Base-by-base conservation (phyloP, 2,888 invertebrate species). In the Drosophila pseudotalamancana region DNA sequence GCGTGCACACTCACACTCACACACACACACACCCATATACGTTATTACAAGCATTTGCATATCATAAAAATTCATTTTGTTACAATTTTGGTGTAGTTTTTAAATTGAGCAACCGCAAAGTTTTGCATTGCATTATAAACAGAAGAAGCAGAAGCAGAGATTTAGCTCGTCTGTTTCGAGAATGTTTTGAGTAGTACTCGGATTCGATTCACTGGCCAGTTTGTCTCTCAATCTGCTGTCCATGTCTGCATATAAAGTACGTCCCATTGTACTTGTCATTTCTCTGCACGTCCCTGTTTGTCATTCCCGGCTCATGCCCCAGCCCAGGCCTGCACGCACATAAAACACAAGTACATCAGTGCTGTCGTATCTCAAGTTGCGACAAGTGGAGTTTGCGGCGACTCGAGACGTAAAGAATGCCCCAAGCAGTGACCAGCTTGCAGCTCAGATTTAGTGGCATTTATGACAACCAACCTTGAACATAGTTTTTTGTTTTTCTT, bases 61-160 rank as follows among this genome's bases (percentile, higher is more conserved):
- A 67, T 84, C 82, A 84, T 87, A 87, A 84, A 84, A 84, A 84
- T 84, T 84, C 83, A 87, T 87, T 77, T 78, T 74, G 76, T 71
- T 65, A 70, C 68, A 68, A 62, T 76, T 81, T 87, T 76, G 59
- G 87, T 84, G 74, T 74, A 74, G 70, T 77, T 84, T 81, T 81
- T 69, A 84, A 84, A 84, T 87, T 84, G 87, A 76, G 81, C 78
- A 81, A 70, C 82, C 87, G 63, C 67, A 75, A 87, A 77, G 82
- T 84, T 83, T 80, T 70, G 73, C 84, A 67, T 77, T 79, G 81
- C 79, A 79, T 85, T 85, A 79, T 67, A 66, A 75, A 66, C 61
- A 72, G 71, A 40, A n/a, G n/a, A n/a, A n/a, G n/a, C n/a, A n/a
- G n/a, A 56, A 63, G 54, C 54, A 67, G 65, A 48, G 59, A 70